A percentile compares a stretch with the other conserved stretches of the same genome.
These are phyloP conservation scores for Atrina japonica DNA, from an alignment of 2,888 invertebrate species.

Conservation along the genomic window DNA sequence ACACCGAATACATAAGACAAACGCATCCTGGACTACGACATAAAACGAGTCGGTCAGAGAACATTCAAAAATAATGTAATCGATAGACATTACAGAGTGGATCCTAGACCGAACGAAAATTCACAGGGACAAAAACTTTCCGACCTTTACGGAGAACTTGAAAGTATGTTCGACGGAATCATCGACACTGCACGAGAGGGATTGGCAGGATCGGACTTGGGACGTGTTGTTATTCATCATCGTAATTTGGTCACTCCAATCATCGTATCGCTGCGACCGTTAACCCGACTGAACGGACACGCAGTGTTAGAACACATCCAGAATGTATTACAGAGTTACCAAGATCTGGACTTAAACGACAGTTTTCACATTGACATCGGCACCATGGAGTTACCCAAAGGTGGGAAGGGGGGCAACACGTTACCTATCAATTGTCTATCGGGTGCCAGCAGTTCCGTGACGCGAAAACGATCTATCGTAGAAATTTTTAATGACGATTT, in stretches of 20 bases:
- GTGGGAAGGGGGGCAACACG: slow-evolving; percentile 10
- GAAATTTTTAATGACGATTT: slow-evolving; percentile 15
- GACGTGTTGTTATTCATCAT: slow-evolving; percentile 42
- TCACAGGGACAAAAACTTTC: no score
- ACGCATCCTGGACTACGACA: neutral
- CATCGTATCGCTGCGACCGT: neutral
- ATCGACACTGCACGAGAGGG: slow-evolving; percentile 8
- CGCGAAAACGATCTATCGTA: slow-evolving; percentile 12
- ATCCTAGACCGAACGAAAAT: slow-evolving; percentile 8
- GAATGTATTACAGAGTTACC: slow-evolving; percentile 16
- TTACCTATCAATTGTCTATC: neutral
- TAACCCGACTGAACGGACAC: neutral
- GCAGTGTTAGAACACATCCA: slow-evolving; percentile 16
- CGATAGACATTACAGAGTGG: slow-evolving; percentile 22
- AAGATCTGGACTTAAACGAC: slow-evolving; percentile 27
- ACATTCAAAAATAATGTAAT: slow-evolving; percentile 29
- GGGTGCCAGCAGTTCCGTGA: neutral
- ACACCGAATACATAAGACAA: no score
- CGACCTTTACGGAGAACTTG: slow-evolving; percentile 4
- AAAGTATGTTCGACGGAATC: slow-evolving; percentile 27
- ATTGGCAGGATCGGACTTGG: slow-evolving; percentile 38
- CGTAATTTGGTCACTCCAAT: slow-evolving; percentile 15
- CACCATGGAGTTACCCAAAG: slow-evolving; percentile 43
- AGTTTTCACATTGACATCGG: slow-evolving; percentile 44
- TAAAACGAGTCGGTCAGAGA: slow-evolving; percentile 12